Percentiles rank a stretch among this genome's conserved stretches.
Evolutionary conservation across 1,140 invertebrate species (phyloP).

Genomic region (Acromyrmex echinatior): DNA sequence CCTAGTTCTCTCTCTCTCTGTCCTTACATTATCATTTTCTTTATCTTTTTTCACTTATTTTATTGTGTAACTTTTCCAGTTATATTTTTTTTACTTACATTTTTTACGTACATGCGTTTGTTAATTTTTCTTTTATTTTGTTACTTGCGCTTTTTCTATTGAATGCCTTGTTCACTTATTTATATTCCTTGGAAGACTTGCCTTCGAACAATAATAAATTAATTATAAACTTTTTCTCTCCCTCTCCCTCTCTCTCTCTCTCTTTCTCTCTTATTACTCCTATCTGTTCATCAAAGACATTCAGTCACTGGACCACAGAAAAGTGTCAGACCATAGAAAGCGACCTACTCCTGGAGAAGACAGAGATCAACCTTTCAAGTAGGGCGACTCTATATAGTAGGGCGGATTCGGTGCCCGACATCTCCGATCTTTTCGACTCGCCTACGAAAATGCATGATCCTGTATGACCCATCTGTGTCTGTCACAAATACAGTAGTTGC

Average conservation of each 20-base stretch:
- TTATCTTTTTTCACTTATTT: too few species aligned
- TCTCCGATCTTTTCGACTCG: slow-evolving; percentile 15
- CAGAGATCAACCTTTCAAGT: neutral
- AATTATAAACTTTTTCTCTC: too few species aligned
- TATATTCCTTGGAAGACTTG: too few species aligned
- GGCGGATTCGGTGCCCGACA: neutral
- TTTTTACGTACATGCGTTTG: too few species aligned
- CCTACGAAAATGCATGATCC: slow-evolving; percentile 10
- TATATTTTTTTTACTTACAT: too few species aligned
- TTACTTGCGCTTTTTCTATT: too few species aligned
- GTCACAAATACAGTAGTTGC: neutral
- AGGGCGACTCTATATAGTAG: neutral
- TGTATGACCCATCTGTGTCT: neutral
- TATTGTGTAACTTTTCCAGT: too few species aligned
- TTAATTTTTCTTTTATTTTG: too few species aligned
- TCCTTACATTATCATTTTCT: too few species aligned
- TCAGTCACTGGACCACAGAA: neutral
- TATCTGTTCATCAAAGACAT: neutral
- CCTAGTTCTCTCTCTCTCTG: neutral
- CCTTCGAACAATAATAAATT: too few species aligned
- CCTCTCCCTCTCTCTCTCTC: neutral
- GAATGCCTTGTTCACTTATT: too few species aligned
- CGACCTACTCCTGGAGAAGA: neutral
- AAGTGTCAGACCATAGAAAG: neutral
- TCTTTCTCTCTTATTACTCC: neutral